Conservation (phyloP, 2,797 vertebrate genomes). For the Delichon dasypus region DNA sequence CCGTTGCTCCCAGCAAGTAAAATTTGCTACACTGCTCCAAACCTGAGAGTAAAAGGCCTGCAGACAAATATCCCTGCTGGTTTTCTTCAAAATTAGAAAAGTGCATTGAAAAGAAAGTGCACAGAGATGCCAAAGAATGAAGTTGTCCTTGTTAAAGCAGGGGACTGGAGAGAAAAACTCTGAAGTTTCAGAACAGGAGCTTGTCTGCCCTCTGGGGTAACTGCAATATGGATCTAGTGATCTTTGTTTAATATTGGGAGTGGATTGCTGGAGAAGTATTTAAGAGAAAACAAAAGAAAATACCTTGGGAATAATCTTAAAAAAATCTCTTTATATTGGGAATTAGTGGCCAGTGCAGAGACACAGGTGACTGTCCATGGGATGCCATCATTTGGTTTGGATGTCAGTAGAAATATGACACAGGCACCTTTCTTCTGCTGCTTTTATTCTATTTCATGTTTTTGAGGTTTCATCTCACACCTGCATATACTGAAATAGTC, state of each 20-base stretch:
- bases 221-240: not conserved
- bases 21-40: not conserved
- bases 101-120: not conserved
- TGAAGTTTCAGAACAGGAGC: not conserved
- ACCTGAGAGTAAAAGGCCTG: not conserved
- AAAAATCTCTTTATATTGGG: not conserved
- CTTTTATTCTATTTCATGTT: not conserved
- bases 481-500: not conserved
- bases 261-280: not conserved
- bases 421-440: not conserved
- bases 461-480: not conserved
- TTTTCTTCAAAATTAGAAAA: not conserved
- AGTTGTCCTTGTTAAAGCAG: not conserved
- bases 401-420: not conserved
- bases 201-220: not conserved
- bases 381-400: not conserved
- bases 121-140: not conserved
- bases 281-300: not conserved
- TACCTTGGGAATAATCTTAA: not conserved
- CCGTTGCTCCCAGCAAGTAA: not conserved
- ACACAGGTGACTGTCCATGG: not conserved
- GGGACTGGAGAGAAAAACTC: not conserved
- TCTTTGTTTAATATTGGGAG: not conserved
- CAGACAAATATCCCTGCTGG: not conserved
- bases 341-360: not conserved